phyloP scores from a whole-genome alignment of 2,113 vertebrate species.

The Eurypyga helias region DNA sequence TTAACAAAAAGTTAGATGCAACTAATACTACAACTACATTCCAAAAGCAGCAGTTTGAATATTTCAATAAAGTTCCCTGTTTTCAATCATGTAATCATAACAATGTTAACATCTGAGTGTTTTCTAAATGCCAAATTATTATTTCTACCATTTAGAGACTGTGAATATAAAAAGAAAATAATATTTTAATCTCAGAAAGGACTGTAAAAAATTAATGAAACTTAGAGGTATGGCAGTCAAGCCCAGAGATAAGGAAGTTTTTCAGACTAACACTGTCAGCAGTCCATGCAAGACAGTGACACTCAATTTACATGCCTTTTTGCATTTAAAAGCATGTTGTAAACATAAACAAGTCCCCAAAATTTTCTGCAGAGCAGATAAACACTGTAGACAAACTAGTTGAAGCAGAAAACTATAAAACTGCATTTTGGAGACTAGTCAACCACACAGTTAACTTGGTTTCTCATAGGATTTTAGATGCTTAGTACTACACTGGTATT shows the following conservation, averaged over 20 bases:
- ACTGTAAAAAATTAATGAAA: conserved; percentile 6
- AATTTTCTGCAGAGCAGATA: not conserved
- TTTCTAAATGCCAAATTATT: conserved; percentile 44
- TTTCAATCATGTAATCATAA: conserved; percentile 26
- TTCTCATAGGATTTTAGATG: not conserved
- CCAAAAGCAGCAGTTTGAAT: not conserved
- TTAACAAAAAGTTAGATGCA: conserved; percentile 19
- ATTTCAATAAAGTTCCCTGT: conserved; percentile 11
- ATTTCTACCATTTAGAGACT: not conserved
- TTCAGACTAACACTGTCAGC: not conserved
- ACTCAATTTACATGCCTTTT: not conserved
- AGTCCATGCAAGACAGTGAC: not conserved
- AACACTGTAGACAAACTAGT: not conserved
- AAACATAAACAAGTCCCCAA: not conserved
- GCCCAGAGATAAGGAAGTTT: not conserved
- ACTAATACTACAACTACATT: not conserved
- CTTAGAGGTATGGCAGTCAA: not conserved
- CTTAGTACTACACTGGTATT: not conserved
- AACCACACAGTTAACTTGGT: not conserved
- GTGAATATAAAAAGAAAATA: not conserved
- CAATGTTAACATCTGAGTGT: not conserved
- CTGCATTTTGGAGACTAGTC: not conserved
- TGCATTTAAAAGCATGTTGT: not conserved
- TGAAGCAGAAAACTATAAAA: not conserved
- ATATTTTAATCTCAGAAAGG: not conserved